Percentiles rank a stretch among this genome's conserved stretches.
Evolutionary conservation across 2,888 invertebrate species (phyloP).

Genomic region (Thereva nobilitata): DNA sequence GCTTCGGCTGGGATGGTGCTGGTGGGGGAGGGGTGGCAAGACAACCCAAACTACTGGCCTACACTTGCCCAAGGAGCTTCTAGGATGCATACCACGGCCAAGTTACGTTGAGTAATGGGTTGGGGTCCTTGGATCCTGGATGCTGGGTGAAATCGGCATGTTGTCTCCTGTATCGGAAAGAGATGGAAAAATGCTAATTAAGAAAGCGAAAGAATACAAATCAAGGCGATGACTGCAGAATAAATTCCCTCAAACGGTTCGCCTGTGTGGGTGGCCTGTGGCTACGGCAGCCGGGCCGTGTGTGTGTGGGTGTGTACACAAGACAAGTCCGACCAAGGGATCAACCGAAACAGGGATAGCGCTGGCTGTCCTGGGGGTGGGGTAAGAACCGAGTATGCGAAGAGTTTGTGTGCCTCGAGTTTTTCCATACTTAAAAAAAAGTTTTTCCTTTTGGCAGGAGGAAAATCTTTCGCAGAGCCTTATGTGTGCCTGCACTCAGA

Average conservation of each 20-base stretch:
- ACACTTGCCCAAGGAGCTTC: constrained; percentile 15
- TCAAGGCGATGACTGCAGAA: constrained; percentile 37
- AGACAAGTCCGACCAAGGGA: constrained; percentile 32
- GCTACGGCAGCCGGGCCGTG: constrained; percentile 2
- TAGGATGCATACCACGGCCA: constrained; percentile 16
- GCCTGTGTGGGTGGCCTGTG: constrained; percentile 12
- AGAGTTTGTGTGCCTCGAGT: constrained; percentile 30
- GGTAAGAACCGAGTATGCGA: constrained; percentile 19
- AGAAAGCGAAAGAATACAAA: constrained; percentile 38
- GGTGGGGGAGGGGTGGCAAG: constrained; percentile 13
- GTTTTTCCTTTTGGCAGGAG: constrained; percentile 21
- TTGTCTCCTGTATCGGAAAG: constrained; percentile 32
- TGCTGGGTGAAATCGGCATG: constrained; percentile 5
- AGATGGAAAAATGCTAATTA: constrained; percentile 39
- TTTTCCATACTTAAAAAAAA: constrained; percentile 28
- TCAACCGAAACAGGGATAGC: constrained; percentile 28
- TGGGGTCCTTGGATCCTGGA: constrained; percentile 30
- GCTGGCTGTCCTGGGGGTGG: constrained; percentile 1
- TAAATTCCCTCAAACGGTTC: constrained; percentile 28
- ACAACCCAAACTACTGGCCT: constrained; percentile 16
- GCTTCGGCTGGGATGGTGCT: neutral
- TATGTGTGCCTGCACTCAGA: constrained; percentile 20
- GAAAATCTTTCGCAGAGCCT: constrained; percentile 25
- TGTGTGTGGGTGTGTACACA: constrained; percentile 19
- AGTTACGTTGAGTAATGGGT: constrained; percentile 19